Percentiles rank a stretch among this genome's conserved stretches.
Conservation (phyloP, 2,797 vertebrate species). For the Karalla daura region DNA sequence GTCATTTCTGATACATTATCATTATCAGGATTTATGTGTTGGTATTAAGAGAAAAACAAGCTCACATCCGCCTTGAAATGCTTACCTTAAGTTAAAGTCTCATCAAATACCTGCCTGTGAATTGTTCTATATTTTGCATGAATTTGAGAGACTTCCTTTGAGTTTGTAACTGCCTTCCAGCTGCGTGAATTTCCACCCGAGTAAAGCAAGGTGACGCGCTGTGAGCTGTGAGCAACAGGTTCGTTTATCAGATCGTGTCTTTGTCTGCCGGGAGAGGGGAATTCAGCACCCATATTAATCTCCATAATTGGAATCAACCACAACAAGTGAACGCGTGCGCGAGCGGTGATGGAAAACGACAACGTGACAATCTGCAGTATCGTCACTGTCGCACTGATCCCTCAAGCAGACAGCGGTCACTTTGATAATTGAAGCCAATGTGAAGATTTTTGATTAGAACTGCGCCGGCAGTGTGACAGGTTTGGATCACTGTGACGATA, state of each 20-base stretch:
- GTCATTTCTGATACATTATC: neutral
- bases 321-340: conserved; percentile 66
- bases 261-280: conserved; percentile 50
- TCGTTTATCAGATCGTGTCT: conserved; percentile 59
- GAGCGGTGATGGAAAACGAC: conserved; percentile 54
- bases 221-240: conserved; percentile 13
- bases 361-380: conserved; percentile 40
- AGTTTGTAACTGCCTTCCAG: conserved; percentile 48
- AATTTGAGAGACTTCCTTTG: conserved; percentile 39
- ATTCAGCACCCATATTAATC: conserved; percentile 65
- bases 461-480: neutral
- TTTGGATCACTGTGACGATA: neutral
- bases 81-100: conserved; percentile 16
- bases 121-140: neutral
- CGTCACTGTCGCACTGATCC: conserved; percentile 25
- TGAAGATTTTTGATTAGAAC: too few relatives aligned
- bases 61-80: neutral
- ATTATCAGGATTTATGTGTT: conserved; percentile 6
- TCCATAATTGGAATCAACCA: conserved; percentile 63
- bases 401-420: conserved; percentile 10
- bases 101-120: too few relatives aligned
- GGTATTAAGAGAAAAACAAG: too few relatives aligned
- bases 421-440: conserved; percentile 11
- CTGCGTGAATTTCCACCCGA: conserved; percentile 31
- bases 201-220: conserved; percentile 24